These are phyloP conservation scores for Hyphantria cunea DNA, from an alignment of 1,140 invertebrate genomes.

Conservation along the genomic window DNA sequence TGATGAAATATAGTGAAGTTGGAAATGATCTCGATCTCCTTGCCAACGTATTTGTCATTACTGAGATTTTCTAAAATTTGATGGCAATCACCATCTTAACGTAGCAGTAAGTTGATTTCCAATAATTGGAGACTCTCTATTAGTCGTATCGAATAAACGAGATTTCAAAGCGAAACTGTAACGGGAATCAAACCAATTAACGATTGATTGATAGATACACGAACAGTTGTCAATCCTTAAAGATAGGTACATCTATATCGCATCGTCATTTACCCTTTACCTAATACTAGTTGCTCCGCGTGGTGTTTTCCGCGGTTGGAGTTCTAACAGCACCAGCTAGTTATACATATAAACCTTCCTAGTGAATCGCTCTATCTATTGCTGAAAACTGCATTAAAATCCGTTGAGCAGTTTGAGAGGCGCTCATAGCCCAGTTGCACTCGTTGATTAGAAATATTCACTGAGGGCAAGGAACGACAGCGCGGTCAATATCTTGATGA, in stretches of 20 bases:
- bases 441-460: too few relatives aligned
- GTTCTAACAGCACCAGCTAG: too few relatives aligned
- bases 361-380: too few relatives aligned
- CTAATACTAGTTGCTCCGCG: too few relatives aligned
- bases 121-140: constrained; percentile 5
- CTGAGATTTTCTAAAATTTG: constrained; percentile 17
- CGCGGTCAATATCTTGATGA: too few relatives aligned
- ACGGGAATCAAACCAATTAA: constrained; percentile 11
- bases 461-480: too few relatives aligned
- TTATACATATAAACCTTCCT: too few relatives aligned
- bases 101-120: constrained; percentile 16
- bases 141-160: constrained; percentile 2
- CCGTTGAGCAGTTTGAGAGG: too few relatives aligned
- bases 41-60: constrained; percentile 12
- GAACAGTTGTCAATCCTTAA: constrained; percentile 4
- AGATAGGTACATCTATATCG: not conserved
- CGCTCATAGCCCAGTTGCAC: too few relatives aligned
- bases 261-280: not conserved
- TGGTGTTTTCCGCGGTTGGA: too few relatives aligned
- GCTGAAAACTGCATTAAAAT: too few relatives aligned
- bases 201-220: constrained; percentile 11
- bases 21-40: not conserved
- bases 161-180: constrained; percentile 2
- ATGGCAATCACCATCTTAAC: constrained; percentile 11
- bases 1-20: not conserved